Base-by-base conservation (phyloP, 2,888 invertebrate genomes). In the Thecocarcelia acutangulata region DNA sequence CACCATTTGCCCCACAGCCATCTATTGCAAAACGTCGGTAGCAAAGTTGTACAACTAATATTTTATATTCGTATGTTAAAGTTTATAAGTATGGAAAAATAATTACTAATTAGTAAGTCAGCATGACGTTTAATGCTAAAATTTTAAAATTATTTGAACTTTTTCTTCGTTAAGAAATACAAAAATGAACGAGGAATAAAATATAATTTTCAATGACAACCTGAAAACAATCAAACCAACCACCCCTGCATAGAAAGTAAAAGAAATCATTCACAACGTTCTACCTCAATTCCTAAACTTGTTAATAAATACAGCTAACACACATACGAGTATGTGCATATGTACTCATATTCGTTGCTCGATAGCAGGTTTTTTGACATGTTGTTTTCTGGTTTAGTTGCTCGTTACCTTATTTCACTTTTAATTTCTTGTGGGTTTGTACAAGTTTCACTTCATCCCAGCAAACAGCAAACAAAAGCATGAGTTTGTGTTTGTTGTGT, bases 111-210 rank as follows among this genome's bases (percentile, higher is more conserved):
- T 74, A 82, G 82, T 61, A 78, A 54, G 66, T 70, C 69, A 66
- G 74, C 70, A 66, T 85, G 86, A 69, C 83, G n/a, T n/a, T n/a
- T n/a, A n/a, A 86, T 80, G 82, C 83, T 84, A 83, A 82, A 54
- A 75, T 70, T 66, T 66, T 78, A 84, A 81, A 84, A 82, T 83
- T 85, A 84, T 80, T 84, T 87, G 73, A 69, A 77, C 33, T 82
- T 84, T 87, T 78, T 66, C 52, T 52, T 56, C 68, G 5, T 9
- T 3, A 73, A 63, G 37, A 58, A 58, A 59, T 58, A 63, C 74
- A 50, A 64, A 44, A 52, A 74, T 21, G 44, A 87, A 85, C 88
- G 87, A 87, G 88, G 87, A 88, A 87, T 88, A 87, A 87, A 88
- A 88, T 86, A 85, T 86, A 85, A 86, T 87, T 85, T 87, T 84